Conservation (phyloP, 2,888 invertebrate species). For the Spodoptera littoralis region DNA sequence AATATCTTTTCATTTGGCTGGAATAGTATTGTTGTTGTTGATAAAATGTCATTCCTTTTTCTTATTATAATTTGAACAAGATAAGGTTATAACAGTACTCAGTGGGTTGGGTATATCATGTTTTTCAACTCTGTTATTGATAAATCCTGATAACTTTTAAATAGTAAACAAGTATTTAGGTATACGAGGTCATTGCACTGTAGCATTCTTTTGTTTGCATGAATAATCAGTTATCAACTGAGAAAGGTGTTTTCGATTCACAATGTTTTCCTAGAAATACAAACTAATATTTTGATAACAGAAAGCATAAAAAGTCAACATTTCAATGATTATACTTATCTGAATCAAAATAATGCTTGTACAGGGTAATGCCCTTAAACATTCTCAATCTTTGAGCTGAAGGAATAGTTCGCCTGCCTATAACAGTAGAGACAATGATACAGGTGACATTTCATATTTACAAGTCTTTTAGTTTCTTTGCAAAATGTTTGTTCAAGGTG, state of each 20-base stretch:
- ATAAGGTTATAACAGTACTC: conserved; percentile 5
- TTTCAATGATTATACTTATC: conserved; percentile 22
- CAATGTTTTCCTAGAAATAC: conserved; percentile 15
- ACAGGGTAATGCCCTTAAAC: conserved; percentile 24
- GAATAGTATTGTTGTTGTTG: neutral
- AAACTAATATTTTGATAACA: conserved; percentile 34
- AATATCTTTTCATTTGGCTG: neutral
- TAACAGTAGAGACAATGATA: too few species aligned
- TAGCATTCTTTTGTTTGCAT: conserved; percentile 27
- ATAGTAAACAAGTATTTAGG: conserved; percentile 38
- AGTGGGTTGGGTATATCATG: conserved; percentile 11
- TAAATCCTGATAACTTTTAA: conserved; percentile 26
- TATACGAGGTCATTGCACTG: conserved; percentile 34
- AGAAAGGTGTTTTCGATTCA: conserved; percentile 16
- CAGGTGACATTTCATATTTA: too few species aligned
- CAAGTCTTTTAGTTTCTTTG: too few species aligned
- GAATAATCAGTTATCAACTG: conserved; percentile 31
- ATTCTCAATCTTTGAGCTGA: neutral
- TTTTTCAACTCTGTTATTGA: conserved; percentile 23
- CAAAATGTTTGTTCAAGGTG: too few species aligned
- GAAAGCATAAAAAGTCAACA: conserved; percentile 16
- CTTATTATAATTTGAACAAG: conserved; percentile 7
- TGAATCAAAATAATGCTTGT: conserved; percentile 23
- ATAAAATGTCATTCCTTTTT: conserved; percentile 1
- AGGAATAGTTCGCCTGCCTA: too few species aligned